phyloP scores from a whole-genome alignment of 2,113 vertebrate genomes.

The Formicarius rufipectus region DNA sequence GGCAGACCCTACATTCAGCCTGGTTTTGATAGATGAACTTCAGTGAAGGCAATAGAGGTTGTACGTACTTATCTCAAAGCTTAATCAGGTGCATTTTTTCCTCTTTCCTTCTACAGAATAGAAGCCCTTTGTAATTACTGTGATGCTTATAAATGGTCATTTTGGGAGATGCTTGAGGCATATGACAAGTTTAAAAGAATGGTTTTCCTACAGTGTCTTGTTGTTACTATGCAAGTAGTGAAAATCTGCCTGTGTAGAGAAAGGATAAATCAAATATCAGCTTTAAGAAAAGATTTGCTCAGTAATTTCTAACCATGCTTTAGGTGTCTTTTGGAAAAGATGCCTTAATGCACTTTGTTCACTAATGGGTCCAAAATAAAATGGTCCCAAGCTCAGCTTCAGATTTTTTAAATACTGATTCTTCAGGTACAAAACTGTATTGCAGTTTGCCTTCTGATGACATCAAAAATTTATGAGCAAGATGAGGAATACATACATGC shows the following conservation, averaged over 20 bases:
- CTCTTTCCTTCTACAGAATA: constrained; percentile 18
- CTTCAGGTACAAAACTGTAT: constrained; percentile 56
- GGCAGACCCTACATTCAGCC: not conserved
- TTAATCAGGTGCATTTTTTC: not conserved
- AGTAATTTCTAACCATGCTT: constrained; percentile 63
- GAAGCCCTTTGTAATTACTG: constrained; percentile 71
- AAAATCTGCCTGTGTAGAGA: constrained; percentile 42
- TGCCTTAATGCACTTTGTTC: constrained; percentile 77
- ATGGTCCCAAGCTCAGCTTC: constrained; percentile 54
- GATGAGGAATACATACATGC: constrained; percentile 4
- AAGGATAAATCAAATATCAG: constrained; percentile 23
- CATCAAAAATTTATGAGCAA: constrained; percentile 28
- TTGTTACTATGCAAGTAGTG: constrained; percentile 37
- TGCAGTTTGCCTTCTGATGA: constrained; percentile 71
- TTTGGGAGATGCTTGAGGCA: constrained; percentile 56
- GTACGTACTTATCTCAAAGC: not conserved
- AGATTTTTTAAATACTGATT: constrained; percentile 53
- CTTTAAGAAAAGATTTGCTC: constrained; percentile 41
- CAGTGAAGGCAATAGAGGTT: not conserved
- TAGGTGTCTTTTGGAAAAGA: constrained; percentile 65
- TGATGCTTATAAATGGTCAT: constrained; percentile 73
- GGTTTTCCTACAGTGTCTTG: constrained; percentile 3
- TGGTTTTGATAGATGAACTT: not conserved
- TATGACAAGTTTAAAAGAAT: not conserved
- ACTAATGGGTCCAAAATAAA: constrained; percentile 52